These are phyloP conservation scores for Larimichthys crocea DNA, from an alignment of 2,113 vertebrate species.

Conservation along the genomic window DNA sequence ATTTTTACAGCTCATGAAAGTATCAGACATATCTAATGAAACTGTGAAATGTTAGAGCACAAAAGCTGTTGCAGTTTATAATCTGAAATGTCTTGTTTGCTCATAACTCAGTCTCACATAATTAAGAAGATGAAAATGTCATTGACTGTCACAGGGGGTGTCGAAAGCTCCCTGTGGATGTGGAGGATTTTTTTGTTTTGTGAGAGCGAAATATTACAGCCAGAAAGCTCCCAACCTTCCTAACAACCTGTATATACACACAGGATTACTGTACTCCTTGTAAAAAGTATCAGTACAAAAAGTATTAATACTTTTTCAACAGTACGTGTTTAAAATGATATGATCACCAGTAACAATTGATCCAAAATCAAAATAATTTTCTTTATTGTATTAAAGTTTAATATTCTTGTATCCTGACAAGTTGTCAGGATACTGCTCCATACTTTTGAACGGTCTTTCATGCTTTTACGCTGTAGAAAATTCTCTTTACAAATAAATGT, in stretches of 20 bases:
- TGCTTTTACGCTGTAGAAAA: no score
- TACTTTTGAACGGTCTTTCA: no score
- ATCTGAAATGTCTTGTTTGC: background rate
- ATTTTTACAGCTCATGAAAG: background rate
- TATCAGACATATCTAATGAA: background rate
- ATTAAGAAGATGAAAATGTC: conserved; percentile 42
- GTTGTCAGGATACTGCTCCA: no score
- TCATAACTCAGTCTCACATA: background rate
- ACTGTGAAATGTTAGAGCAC: background rate
- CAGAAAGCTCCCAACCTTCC: background rate
- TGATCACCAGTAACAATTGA: no score
- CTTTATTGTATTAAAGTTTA: no score
- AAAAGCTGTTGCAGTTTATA: background rate
- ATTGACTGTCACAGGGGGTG: conserved; percentile 27
- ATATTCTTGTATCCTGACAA: no score
- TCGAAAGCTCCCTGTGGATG: conserved; percentile 7
- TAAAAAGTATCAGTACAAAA: no score
- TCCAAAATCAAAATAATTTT: no score
- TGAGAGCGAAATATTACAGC: background rate
- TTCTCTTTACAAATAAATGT: no score
- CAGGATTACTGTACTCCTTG: no score
- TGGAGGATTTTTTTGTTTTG: background rate
- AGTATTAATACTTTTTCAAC: no score
- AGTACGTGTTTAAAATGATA: no score
- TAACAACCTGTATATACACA: background rate